Conservation (phyloP, 2,888 invertebrate genomes). For the Kuschelorhynchus macadamiae region DNA sequence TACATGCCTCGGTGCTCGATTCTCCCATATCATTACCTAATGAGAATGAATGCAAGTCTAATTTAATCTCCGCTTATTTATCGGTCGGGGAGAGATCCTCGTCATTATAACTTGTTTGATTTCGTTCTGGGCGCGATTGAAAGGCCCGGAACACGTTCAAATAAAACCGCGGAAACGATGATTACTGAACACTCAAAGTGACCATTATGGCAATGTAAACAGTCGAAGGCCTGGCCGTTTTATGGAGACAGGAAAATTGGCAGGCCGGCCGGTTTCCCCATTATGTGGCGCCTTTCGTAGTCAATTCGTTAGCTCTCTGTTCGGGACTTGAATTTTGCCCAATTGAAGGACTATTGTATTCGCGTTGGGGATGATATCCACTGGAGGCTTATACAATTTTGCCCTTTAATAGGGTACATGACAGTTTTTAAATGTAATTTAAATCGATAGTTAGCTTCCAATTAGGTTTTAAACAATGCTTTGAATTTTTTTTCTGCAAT, state of each 20-base stretch:
- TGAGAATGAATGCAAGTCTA: slow-evolving; percentile 19
- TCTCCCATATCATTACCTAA: slow-evolving; percentile 11
- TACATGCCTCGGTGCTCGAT: not conserved
- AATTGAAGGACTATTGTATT: slow-evolving; percentile 1
- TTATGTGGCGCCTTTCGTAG: slow-evolving; percentile 10
- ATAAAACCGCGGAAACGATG: slow-evolving; percentile 37
- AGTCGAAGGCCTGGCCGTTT: slow-evolving; percentile 25
- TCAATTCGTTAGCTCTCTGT: not conserved
- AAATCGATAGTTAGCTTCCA: no score
- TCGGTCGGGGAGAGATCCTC: slow-evolving; percentile 1
- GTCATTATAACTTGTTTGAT: slow-evolving; percentile 45
- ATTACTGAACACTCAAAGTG: slow-evolving; percentile 44
- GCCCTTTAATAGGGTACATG: no score
- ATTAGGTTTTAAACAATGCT: no score
- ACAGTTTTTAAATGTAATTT: not conserved
- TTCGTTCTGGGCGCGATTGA: slow-evolving; percentile 38
- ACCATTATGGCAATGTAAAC: slow-evolving; percentile 44
- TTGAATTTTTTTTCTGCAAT: no score
- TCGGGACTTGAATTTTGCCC: not conserved
- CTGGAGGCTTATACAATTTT: no score
- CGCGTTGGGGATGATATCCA: no score
- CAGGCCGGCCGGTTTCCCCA: slow-evolving; percentile 10
- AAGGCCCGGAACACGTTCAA: slow-evolving; percentile 27
- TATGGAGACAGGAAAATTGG: slow-evolving; percentile 34
- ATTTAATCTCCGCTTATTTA: slow-evolving; percentile 20